A percentile compares a stretch with the other conserved stretches of the same genome.
Conservation (phyloP, 2,888 invertebrate genomes). For the Hyalella azteca region DNA sequence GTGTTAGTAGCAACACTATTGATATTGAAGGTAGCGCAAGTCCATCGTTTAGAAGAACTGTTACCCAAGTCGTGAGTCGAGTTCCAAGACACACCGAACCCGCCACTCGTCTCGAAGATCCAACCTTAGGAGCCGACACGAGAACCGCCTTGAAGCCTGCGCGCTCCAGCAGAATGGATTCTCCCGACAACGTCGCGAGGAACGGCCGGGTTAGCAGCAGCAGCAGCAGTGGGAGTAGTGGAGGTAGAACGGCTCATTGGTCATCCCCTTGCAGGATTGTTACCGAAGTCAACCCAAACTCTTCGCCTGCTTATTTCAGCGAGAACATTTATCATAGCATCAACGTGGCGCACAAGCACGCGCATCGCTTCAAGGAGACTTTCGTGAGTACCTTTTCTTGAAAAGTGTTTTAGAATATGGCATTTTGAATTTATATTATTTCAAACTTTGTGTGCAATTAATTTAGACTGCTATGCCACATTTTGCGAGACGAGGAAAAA, state of each 20-base stretch:
- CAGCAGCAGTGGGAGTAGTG: slow-evolving; percentile 31
- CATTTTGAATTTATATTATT: too few species aligned
- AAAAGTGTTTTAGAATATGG: neutral
- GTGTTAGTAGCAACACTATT: neutral
- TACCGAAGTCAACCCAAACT: neutral
- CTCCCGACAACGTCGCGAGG: slow-evolving; percentile 13
- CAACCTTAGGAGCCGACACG: neutral
- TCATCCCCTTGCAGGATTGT: slow-evolving; percentile 18
- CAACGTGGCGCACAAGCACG: slow-evolving; percentile 50
- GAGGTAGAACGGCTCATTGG: neutral
- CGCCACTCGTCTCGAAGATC: neutral
- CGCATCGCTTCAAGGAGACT: slow-evolving; percentile 46
- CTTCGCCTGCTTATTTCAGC: slow-evolving; percentile 44
- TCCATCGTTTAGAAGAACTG: neutral
- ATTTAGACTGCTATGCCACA: too few species aligned
- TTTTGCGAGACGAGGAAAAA: too few species aligned
- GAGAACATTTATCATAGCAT: slow-evolving; percentile 47
- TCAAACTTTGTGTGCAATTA: too few species aligned
- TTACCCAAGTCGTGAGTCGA: slow-evolving; percentile 15
- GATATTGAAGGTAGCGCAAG: neutral
- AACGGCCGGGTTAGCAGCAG: neutral
- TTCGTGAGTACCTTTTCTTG: slow-evolving; percentile 55
- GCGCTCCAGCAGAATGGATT: neutral
- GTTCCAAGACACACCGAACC: slow-evolving; percentile 14
- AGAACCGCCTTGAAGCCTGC: neutral